phyloP scores from a whole-genome alignment of 2,888 invertebrate species.

The Choreutis nemorana region DNA sequence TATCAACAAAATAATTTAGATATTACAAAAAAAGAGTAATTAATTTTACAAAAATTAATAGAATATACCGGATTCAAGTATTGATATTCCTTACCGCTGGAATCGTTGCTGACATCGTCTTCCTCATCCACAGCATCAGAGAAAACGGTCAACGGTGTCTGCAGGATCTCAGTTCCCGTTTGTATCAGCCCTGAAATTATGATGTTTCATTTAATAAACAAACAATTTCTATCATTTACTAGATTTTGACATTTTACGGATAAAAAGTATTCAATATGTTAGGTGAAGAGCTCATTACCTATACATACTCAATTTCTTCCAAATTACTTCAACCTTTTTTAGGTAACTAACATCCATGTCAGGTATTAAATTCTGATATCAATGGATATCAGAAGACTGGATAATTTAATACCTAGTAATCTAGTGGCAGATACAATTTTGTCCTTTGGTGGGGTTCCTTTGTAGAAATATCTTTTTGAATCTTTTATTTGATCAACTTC shows the following conservation, averaged over 20 bases:
- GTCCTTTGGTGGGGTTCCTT: too few species aligned
- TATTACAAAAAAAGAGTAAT: not conserved
- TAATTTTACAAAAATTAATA: not conserved
- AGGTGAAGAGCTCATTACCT: too few species aligned
- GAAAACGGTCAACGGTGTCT: constrained; percentile 41
- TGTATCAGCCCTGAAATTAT: constrained; percentile 37
- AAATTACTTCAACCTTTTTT: constrained; percentile 1
- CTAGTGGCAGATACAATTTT: too few species aligned
- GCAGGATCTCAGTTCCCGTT: constrained; percentile 38
- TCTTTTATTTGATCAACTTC: too few species aligned
- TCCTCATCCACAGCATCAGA: constrained; percentile 43
- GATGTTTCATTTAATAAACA: constrained; percentile 1
- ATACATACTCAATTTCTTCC: too few species aligned
- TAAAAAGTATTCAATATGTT: too few species aligned
- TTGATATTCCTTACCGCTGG: constrained; percentile 26
- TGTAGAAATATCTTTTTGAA: too few species aligned
- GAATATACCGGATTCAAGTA: not conserved
- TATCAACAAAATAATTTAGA: not conserved
- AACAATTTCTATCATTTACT: not conserved
- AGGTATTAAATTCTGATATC: too few species aligned
- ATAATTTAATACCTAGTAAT: too few species aligned
- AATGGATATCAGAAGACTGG: too few species aligned
- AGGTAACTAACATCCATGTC: too few species aligned
- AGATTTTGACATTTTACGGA: too few species aligned
- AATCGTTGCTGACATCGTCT: constrained; percentile 49